phyloP scores from a whole-genome alignment of 2,888 invertebrate genomes.

The Pristionchus maxplancki region DNA sequence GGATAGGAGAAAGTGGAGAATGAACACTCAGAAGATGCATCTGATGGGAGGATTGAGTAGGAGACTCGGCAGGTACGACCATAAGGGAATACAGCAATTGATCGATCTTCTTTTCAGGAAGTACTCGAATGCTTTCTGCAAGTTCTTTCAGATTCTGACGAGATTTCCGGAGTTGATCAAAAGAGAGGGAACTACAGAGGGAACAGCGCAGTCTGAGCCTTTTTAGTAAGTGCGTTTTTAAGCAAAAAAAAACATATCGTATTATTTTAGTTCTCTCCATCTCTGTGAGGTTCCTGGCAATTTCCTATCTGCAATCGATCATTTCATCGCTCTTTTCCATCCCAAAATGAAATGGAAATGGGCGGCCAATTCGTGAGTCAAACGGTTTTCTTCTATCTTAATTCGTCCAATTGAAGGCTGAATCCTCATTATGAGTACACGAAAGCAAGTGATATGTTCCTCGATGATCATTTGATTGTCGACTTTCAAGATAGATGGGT shows the following conservation, averaged over 20 bases:
- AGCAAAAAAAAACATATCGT: no score
- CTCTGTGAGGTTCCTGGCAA: slow-evolving; percentile 98
- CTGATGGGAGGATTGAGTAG: slow-evolving; percentile 41
- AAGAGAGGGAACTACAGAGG: no score
- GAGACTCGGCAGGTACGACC: background rate
- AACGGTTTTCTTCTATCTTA: background rate
- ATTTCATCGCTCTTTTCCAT: slow-evolving; percentile 81
- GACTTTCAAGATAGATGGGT: slow-evolving; percentile 53
- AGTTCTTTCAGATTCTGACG: slow-evolving; percentile 86
- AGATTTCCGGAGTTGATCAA: slow-evolving; percentile 72
- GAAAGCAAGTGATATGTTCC: slow-evolving; percentile 53
- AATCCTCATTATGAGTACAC: slow-evolving; percentile 62
- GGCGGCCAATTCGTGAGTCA: slow-evolving; percentile 50
- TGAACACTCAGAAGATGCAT: slow-evolving; percentile 48
- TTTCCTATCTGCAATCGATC: slow-evolving; percentile 92
- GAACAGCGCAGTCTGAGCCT: no score
- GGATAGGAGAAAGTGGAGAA: slow-evolving; percentile 28
- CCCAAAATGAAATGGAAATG: slow-evolving; percentile 33
- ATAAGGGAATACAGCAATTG: background rate
- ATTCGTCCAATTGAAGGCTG: slow-evolving; percentile 51
- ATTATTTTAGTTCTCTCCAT: slow-evolving; percentile 84
- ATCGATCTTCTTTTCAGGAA: background rate
- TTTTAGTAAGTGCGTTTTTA: no score
- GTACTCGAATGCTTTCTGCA: slow-evolving; percentile 87
- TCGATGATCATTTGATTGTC: slow-evolving; percentile 55